Base-by-base conservation (phyloP, 2,113 vertebrate genomes). In the Vidua chalybeata region DNA sequence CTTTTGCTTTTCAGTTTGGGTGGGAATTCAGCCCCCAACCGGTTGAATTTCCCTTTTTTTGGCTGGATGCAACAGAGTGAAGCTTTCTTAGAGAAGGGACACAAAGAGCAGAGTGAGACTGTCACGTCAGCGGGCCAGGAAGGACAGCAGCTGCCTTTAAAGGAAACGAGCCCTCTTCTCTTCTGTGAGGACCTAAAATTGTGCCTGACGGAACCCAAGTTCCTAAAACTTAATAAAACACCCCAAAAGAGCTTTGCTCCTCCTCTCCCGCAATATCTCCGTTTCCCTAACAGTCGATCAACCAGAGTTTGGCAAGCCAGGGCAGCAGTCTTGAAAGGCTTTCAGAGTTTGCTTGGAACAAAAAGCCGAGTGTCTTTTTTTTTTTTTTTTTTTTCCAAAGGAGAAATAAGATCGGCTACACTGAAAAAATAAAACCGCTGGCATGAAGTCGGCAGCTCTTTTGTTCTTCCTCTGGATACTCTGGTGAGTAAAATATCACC, bases 71-170 rank as follows among this genome's bases (percentile, higher is more conserved):
- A 17, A 13, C 10, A 13, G 43, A 87, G 66, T 6, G 45, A 68
- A 85, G 76, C 11, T 93, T 63, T 94, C 64, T 77, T 12, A 49
- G 43, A 62, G 19, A 30, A 69, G 56, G 52, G 76, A 51, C 62
- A 84, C 66, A 87, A 89, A 93, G 76, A 59, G 69, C 68, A 39
- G 74, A 39, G 75, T 71, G 48, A 48, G 72, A 33, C 45, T 85
- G 81, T 72, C 90, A 49, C 31, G 89, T 68, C 79, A 79, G 8
- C 9, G 5, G 41, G 68, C 75, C 13, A 8, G 43, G 45, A 67
- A 83, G 64, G 87, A 62, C 82, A 93, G 84, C 45, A 5, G 83
- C 94, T 97, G 84, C 93, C 94, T 97, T 97, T 93, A 95, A 97
- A 93, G 94, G 96, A 80, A 94, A 61, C 39, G 39, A 95, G 21